Base-by-base conservation (phyloP, 2,797 vertebrate species). In the Hemibagrus guttatus region DNA sequence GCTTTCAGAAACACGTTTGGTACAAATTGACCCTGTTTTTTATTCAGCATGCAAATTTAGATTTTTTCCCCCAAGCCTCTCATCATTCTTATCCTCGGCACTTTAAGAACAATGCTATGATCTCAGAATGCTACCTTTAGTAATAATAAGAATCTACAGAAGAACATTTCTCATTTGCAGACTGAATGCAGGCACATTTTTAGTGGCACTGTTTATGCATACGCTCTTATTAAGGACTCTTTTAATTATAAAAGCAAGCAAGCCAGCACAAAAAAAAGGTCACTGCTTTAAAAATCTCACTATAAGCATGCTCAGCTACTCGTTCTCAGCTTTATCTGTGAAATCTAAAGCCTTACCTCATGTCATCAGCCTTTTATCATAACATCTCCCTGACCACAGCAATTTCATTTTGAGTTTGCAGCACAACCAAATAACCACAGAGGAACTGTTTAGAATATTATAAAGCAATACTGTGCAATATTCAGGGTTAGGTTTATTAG, bases 301-400 rank as follows among this genome's bases (percentile, higher is more conserved):
- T 63, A 72, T n/a, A n/a, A 86, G 66, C 35, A 13, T 13, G 86
- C 28, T 56, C 42, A n/a, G 35, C 56, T 39, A 8, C 58, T 17
- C 14, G 6, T 13, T 80, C 56, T 76, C 28, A 35, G 46, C 49
- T 91, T 59, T 87, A 87, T 89, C 85, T 84, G 72, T 61, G 80
- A 85, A 76, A 89, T 86, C 88, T 89, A 81, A 85, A 85, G 81
- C 89, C 81, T 69, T 84, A 28, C 42, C 81, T 75, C 56, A 74
- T 85, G 83, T 86, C 86, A 66, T 64, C 80, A 83, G 84, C 75
- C 72, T 69, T 81, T 72, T 88, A 89, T 87, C 87, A 59, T 76
- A 64, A 59, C 84, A 88, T 85, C 79, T 88, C 42, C 85, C 79
- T 83, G 74, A 81, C 83, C 58, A 61, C 54, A 39, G 79, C 72